A percentile compares a stretch with the other conserved stretches of the same genome.
phyloP scores from a whole-genome alignment of 2,888 invertebrate genomes.

The Pasiphila rectangulata region DNA sequence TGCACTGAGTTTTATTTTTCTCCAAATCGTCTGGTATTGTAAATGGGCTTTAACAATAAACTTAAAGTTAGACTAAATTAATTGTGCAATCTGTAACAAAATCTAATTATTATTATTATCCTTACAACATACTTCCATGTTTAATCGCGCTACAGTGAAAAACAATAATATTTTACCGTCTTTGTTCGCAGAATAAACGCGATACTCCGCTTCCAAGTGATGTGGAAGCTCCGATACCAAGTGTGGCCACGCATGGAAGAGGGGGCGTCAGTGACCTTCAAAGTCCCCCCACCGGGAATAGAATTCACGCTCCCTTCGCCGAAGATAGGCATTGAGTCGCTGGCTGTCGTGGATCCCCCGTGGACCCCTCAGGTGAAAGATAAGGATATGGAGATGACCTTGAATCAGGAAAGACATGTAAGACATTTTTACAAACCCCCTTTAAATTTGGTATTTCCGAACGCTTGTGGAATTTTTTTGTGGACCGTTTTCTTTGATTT shows the following conservation, averaged over 20 bases:
- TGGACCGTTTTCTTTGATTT: slow-evolving; percentile 13
- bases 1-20: no score
- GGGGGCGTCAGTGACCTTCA: slow-evolving; percentile 96
- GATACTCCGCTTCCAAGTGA: slow-evolving; percentile 88
- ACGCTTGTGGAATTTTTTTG: slow-evolving; percentile 20
- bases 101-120: no score
- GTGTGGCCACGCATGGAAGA: slow-evolving; percentile 99
- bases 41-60: no score
- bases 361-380: slow-evolving; percentile 99
- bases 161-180: background rate
- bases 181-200: slow-evolving; percentile 68
- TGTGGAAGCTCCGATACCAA: slow-evolving; percentile 98
- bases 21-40: no score
- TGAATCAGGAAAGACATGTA: slow-evolving; percentile 98
- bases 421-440: slow-evolving; percentile 46
- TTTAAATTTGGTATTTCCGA: slow-evolving; percentile 17
- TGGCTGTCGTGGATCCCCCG: slow-evolving; percentile 98
- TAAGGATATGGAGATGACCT: slow-evolving; percentile 98
- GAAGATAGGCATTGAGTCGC: slow-evolving; percentile 97
- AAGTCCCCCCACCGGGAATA: slow-evolving; percentile 99
- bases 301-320: slow-evolving; percentile 99
- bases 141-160: no score
- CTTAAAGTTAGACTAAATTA: no score
- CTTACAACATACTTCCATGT: no score
- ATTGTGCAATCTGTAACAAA: no score